A percentile compares a stretch with the other conserved stretches of the same genome.
phyloP scores from a whole-genome alignment of 2,797 vertebrate genomes.

The Salmo trutta region DNA sequence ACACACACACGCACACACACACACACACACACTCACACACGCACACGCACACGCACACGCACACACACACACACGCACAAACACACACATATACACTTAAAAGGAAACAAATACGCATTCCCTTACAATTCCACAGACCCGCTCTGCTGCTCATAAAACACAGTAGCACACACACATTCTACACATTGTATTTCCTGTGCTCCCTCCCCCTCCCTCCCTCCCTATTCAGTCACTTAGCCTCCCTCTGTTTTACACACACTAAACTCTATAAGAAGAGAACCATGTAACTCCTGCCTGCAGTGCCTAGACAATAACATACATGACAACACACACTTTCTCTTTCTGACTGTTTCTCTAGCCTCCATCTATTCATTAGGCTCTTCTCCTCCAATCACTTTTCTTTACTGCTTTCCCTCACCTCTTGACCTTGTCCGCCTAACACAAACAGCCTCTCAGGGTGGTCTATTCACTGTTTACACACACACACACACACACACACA shows the following conservation, averaged over 20 bases:
- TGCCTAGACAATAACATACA: constrained; percentile 27
- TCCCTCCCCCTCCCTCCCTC: constrained; percentile 5
- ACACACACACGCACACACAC: constrained; percentile 2
- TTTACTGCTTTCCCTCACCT: constrained; percentile 6
- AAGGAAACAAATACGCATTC: background rate
- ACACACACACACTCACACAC: constrained; percentile 51
- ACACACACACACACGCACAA: too few relatives aligned
- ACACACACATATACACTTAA: background rate
- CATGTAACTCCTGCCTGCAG: constrained; percentile 19
- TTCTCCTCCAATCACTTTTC: background rate
- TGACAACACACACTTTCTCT: constrained; percentile 39
- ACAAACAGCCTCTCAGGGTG: background rate
- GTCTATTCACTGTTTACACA: constrained; percentile 4
- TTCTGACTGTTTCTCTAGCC: constrained; percentile 5
- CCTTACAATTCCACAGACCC: background rate
- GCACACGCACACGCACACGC: background rate
- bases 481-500: constrained; percentile 20
- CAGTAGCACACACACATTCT: constrained; percentile 22
- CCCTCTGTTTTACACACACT: constrained; percentile 58
- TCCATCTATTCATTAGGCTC: background rate
- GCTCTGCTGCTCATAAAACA: background rate
- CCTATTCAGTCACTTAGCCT: constrained; percentile 55
- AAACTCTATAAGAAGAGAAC: constrained; percentile 38
- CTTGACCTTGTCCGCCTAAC: constrained; percentile 11
- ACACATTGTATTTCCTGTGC: background rate